phyloP scores from a whole-genome alignment of 2,797 vertebrate species.

The Bufotes viridis region DNA sequence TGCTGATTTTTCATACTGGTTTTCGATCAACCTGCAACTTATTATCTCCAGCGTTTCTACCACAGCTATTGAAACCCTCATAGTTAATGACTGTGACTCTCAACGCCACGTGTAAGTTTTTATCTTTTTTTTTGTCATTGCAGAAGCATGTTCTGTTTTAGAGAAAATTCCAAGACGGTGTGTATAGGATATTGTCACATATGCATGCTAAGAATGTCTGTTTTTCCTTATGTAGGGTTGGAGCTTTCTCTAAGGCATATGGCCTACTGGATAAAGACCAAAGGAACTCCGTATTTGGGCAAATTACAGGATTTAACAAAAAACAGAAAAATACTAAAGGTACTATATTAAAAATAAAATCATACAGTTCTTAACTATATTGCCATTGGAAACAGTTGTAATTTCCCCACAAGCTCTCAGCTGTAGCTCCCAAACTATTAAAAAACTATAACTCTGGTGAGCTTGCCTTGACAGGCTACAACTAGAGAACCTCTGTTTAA shows the following conservation, averaged over 20 bases:
- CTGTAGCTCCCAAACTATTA: no score
- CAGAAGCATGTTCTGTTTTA: no score
- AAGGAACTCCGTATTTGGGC: slow-evolving; percentile 15
- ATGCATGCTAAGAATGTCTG: not conserved
- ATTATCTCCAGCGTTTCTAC: slow-evolving; percentile 50
- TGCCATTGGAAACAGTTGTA: no score
- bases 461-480: no score
- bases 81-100: slow-evolving; percentile 54
- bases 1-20: slow-evolving; percentile 50
- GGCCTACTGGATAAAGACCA: slow-evolving; percentile 40
- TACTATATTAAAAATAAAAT: not conserved
- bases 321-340: not conserved
- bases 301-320: slow-evolving; percentile 48
- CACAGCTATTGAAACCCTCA: slow-evolving; percentile 34
- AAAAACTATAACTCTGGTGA: no score
- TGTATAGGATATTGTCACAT: not conserved
- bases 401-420: no score
- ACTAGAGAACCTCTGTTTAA: no score
- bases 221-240: slow-evolving; percentile 45
- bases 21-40: slow-evolving; percentile 43
- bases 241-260: slow-evolving; percentile 21
- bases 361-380: no score
- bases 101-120: slow-evolving; percentile 62
- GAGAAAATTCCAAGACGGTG: no score
- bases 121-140: not conserved